Evolutionary conservation across 2,113 vertebrate genomes (phyloP).

Genomic region (Anhinga rufa): DNA sequence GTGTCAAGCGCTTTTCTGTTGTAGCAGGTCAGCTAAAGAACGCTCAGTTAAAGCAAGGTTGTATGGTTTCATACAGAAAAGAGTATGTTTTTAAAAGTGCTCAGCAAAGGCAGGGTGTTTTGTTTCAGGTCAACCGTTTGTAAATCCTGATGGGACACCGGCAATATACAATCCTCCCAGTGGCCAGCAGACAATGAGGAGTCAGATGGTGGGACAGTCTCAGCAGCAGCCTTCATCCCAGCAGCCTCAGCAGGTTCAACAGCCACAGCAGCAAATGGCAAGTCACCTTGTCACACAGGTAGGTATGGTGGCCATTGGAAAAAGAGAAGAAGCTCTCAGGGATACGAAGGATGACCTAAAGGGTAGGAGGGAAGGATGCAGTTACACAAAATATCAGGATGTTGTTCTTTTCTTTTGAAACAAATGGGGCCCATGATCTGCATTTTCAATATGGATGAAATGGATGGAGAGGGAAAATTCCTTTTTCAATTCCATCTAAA

Average conservation of each 20-base stretch:
- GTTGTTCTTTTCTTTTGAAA: background rate
- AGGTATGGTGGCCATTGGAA: slow-evolving; percentile 57
- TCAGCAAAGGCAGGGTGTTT: background rate
- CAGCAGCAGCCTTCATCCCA: slow-evolving; percentile 73
- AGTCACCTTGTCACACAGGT: slow-evolving; percentile 83
- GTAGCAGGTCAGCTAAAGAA: background rate
- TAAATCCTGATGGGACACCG: slow-evolving; percentile 92
- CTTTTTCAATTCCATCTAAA: background rate
- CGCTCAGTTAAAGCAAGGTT: background rate
- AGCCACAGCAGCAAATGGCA: slow-evolving; percentile 74
- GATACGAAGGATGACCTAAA: background rate
- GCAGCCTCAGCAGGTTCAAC: slow-evolving; percentile 76
- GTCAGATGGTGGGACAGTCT: slow-evolving; percentile 71
- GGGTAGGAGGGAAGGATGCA: background rate
- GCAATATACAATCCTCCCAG: slow-evolving; percentile 91
- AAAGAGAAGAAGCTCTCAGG: background rate
- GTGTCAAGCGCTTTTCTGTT: background rate
- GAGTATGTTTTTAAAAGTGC: background rate
- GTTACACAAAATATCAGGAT: background rate
- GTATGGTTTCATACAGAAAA: background rate
- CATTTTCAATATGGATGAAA: background rate
- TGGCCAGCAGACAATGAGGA: slow-evolving; percentile 81
- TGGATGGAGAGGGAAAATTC: background rate
- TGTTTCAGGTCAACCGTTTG: slow-evolving; percentile 88
- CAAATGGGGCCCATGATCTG: background rate